A percentile compares a stretch with the other conserved stretches of the same genome.
phyloP scores from a whole-genome alignment of 2,113 vertebrate species.

The Centropus unirufus region DNA sequence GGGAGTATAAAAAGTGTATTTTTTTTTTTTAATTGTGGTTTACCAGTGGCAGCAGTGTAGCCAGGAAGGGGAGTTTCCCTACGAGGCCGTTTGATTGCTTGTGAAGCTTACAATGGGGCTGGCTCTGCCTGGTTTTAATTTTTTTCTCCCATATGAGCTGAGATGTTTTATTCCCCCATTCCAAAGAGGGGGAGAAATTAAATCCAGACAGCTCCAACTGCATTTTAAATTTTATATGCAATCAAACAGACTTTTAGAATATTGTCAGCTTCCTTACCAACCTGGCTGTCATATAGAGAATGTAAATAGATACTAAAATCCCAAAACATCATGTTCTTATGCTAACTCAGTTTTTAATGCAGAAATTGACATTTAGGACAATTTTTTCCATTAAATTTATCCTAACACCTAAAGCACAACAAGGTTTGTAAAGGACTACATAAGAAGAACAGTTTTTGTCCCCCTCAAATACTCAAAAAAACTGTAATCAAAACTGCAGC shows the following conservation, averaged over 20 bases:
- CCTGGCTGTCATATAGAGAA: slow-evolving; percentile 56
- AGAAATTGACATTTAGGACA: slow-evolving; percentile 43
- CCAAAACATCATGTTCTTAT: slow-evolving; percentile 42
- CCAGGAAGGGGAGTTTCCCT: slow-evolving; percentile 62
- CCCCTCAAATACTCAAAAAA: not conserved
- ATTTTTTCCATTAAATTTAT: not conserved
- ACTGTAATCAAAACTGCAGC: not conserved
- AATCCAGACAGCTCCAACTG: slow-evolving; percentile 75
- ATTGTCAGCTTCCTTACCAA: slow-evolving; percentile 51
- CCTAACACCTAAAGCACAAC: not conserved
- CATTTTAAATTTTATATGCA: slow-evolving; percentile 74
- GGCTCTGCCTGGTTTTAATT: slow-evolving; percentile 78
- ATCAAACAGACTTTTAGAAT: slow-evolving; percentile 62
- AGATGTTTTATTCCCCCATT: slow-evolving; percentile 74
- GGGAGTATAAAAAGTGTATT: slow-evolving; percentile 65
- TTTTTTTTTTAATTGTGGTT: slow-evolving; percentile 50
- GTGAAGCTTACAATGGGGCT: slow-evolving; percentile 71
- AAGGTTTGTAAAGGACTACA: slow-evolving; percentile 2
- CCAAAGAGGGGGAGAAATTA: slow-evolving; percentile 54
- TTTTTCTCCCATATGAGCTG: slow-evolving; percentile 65
- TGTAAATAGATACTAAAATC: slow-evolving; percentile 63
- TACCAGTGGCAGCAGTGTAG: slow-evolving; percentile 38
- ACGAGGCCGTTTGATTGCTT: slow-evolving; percentile 58
- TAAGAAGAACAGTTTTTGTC: not conserved
- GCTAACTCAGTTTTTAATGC: slow-evolving; percentile 40